phyloP scores from a whole-genome alignment of 2,113 vertebrate genomes.

The Nyctibius bracteatus region DNA sequence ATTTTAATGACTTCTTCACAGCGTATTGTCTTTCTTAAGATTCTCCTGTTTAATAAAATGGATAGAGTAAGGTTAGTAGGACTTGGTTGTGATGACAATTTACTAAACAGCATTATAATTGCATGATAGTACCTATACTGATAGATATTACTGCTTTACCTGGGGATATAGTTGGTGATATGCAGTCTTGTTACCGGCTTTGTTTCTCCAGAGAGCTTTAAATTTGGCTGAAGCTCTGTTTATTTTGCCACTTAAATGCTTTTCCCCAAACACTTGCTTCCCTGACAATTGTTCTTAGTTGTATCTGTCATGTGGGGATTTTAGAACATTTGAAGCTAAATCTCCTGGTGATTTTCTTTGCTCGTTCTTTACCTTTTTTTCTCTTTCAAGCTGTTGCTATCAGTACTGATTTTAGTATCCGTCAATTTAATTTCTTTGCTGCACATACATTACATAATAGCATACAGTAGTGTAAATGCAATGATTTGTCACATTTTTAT shows the following conservation, averaged over 20 bases:
- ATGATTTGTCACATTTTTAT: neutral
- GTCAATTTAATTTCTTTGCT: neutral
- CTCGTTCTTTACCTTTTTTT: neutral
- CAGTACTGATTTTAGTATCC: neutral
- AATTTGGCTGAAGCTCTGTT: neutral
- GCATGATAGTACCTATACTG: neutral
- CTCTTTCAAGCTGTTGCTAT: neutral
- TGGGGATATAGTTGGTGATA: neutral
- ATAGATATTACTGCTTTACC: neutral
- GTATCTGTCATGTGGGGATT: neutral
- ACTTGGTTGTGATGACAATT: neutral
- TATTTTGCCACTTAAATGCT: conserved; percentile 3
- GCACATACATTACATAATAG: neutral
- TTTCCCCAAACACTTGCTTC: neutral
- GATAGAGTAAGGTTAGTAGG: neutral
- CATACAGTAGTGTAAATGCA: neutral
- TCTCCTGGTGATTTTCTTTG: neutral
- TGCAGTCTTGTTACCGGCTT: neutral
- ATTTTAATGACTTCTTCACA: neutral
- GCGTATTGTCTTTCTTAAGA: neutral
- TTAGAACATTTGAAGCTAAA: neutral
- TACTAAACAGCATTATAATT: neutral
- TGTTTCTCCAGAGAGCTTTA: neutral
- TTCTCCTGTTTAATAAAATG: neutral
- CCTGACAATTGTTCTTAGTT: neutral